A percentile compares a stretch with the other conserved stretches of the same genome.
Conservation (phyloP, 2,888 invertebrate species). For the Drosophila algonquin region DNA sequence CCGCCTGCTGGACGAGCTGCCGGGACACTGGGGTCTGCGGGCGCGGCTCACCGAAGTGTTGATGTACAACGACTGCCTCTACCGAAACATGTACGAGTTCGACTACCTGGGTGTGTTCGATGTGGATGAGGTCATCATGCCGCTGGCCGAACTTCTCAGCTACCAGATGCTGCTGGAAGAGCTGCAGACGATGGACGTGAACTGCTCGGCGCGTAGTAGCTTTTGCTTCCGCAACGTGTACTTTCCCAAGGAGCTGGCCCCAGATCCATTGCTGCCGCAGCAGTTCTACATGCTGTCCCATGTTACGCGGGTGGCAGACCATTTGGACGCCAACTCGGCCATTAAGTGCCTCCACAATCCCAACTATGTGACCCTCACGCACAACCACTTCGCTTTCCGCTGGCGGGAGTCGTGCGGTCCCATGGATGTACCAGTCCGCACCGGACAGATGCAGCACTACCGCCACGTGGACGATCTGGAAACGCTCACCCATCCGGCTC, state of each 20-base stretch:
- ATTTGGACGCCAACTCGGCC: conserved; percentile 92
- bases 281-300: conserved; percentile 96
- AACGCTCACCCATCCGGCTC: conserved; percentile 88
- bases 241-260: conserved; percentile 91
- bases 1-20: conserved; percentile 89
- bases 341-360: conserved; percentile 97
- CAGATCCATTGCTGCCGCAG: conserved; percentile 90
- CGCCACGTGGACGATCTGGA: conserved; percentile 91
- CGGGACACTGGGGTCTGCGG: conserved; percentile 93
- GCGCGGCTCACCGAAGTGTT: conserved; percentile 95
- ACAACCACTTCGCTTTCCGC: conserved; percentile 95
- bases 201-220: conserved; percentile 75
- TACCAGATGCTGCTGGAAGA: conserved; percentile 85
- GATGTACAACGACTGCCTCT: conserved; percentile 96
- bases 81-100: conserved; percentile 94
- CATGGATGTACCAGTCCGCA: conserved; percentile 89
- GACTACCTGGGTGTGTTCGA: conserved; percentile 94
- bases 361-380: conserved; percentile 91
- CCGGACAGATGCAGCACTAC: conserved; percentile 96
- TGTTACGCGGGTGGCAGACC: conserved; percentile 92
- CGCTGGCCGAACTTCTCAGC: conserved; percentile 78
- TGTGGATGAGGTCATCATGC: conserved; percentile 97
- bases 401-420: conserved; percentile 92
- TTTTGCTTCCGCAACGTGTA: conserved; percentile 96
- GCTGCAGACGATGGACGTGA: conserved; percentile 84